Conservation (phyloP, 2,888 invertebrate genomes). For the Didymodactylos carnosus region DNA sequence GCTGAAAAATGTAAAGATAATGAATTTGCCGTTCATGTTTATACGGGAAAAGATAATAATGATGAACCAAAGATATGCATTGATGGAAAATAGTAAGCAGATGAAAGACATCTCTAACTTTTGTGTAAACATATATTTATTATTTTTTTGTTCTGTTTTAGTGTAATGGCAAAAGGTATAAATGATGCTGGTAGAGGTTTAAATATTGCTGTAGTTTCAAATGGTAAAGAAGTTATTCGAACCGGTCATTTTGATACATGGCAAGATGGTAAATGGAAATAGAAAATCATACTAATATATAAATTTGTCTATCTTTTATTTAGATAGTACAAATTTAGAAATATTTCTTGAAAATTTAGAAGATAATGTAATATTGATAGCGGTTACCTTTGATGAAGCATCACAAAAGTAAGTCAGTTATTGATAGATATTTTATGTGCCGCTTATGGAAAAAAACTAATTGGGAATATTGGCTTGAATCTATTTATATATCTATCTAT, state of each 20-base stretch:
- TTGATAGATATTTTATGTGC: not conserved
- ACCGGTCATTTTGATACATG: slow-evolving; percentile 41
- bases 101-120: not conserved
- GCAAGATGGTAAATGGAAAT: slow-evolving; percentile 30
- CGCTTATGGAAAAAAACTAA: not conserved
- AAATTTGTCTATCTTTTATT: slow-evolving; percentile 11
- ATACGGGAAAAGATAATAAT: slow-evolving; percentile 37
- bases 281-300: not conserved
- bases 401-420: slow-evolving; percentile 35
- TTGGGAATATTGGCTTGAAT: too few species aligned
- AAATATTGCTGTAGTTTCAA: slow-evolving; percentile 39
- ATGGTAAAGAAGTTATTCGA: slow-evolving; percentile 33
- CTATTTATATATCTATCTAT: not conserved
- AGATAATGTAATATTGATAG: slow-evolving; percentile 38
- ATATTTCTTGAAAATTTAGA: slow-evolving; percentile 32
- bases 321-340: slow-evolving; percentile 35
- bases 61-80: slow-evolving; percentile 40
- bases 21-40: slow-evolving; percentile 36
- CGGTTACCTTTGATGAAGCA: slow-evolving; percentile 41
- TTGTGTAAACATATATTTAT: not conserved
- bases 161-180: slow-evolving; percentile 31
- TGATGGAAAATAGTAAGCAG: slow-evolving; percentile 38
- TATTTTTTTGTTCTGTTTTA: slow-evolving; percentile 17
- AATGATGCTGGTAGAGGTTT: slow-evolving; percentile 41
- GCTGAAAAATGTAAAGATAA: slow-evolving; percentile 28